Evolutionary conservation across 2,113 vertebrate species (phyloP).

Genomic region (Brachirus orientalis): DNA sequence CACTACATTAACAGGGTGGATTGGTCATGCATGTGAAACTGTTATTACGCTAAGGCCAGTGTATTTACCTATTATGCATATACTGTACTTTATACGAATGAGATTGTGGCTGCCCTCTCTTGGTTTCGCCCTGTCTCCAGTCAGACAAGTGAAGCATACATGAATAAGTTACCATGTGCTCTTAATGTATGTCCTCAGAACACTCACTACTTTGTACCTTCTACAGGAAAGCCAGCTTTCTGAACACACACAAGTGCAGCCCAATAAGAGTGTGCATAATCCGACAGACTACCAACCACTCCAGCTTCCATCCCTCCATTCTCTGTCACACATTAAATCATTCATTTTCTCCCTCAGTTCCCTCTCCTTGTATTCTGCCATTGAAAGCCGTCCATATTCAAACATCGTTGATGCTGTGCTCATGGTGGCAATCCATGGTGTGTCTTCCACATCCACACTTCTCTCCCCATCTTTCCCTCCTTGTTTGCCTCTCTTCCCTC

Average conservation of each 20-base stretch:
- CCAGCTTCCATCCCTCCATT: constrained; percentile 15
- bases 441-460: constrained; percentile 34
- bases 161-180: constrained; percentile 37
- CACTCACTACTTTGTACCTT: constrained; percentile 15
- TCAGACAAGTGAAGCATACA: constrained; percentile 34
- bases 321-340: constrained; percentile 34
- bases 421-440: constrained; percentile 51
- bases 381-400: constrained; percentile 80
- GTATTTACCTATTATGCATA: constrained; percentile 26
- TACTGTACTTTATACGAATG: constrained; percentile 25
- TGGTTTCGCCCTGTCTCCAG: constrained; percentile 17
- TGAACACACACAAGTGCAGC: constrained; percentile 22
- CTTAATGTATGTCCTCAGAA: constrained; percentile 47
- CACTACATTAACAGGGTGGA: background rate
- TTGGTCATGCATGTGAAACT: constrained; percentile 21
- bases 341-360: constrained; percentile 29
- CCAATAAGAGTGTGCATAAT: constrained; percentile 16
- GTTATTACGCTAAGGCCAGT: constrained; percentile 8
- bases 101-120: constrained; percentile 33
- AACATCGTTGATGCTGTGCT: constrained; percentile 92
- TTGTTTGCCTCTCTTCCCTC: constrained; percentile 40
- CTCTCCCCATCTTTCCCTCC: constrained; percentile 22
- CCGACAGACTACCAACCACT: constrained; percentile 30
- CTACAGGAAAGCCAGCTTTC: constrained; percentile 21
- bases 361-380: constrained; percentile 26